These are phyloP conservation scores for Megaleporinus macrocephalus DNA, from an alignment of 2,113 vertebrate species.

Conservation along the genomic window DNA sequence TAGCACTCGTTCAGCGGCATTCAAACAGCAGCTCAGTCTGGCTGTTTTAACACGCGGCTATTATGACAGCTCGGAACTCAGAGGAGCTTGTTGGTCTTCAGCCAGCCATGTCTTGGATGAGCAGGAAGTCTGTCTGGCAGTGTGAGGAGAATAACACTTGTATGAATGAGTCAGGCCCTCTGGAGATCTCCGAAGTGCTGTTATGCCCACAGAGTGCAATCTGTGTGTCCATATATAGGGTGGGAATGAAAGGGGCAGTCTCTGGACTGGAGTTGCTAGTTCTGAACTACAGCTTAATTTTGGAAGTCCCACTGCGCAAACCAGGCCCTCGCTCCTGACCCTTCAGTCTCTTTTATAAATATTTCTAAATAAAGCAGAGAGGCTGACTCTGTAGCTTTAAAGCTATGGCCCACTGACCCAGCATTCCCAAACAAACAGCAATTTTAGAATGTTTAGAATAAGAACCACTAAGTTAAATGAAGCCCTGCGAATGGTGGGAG, in stretches of 20 bases:
- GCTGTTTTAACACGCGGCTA: constrained; percentile 8
- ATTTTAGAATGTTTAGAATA: not conserved
- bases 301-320: constrained; percentile 16
- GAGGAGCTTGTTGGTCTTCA: constrained; percentile 18
- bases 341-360: constrained; percentile 41
- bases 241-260: constrained; percentile 33
- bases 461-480: not conserved
- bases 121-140: constrained; percentile 54
- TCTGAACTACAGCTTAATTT: not conserved
- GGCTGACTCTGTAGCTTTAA: not conserved
- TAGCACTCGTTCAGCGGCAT: not conserved
- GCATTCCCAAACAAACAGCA: not conserved
- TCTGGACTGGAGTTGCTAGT: constrained; percentile 6
- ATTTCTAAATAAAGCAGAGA: constrained; percentile 15
- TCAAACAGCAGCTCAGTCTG: constrained; percentile 17
- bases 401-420: not conserved
- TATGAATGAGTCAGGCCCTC: constrained; percentile 52
- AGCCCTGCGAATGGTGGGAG: not conserved
- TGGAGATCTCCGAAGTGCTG: constrained; percentile 36
- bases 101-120: constrained; percentile 35
- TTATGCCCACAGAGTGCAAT: constrained; percentile 17
- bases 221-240: constrained; percentile 54
- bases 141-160: constrained; percentile 46
- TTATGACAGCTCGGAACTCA: constrained; percentile 38
- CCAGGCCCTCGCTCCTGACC: constrained; percentile 21